A percentile compares a stretch with the other conserved stretches of the same genome.
Evolutionary conservation across 2,113 vertebrate species (phyloP).

Genomic region (Ammospiza caudacuta): DNA sequence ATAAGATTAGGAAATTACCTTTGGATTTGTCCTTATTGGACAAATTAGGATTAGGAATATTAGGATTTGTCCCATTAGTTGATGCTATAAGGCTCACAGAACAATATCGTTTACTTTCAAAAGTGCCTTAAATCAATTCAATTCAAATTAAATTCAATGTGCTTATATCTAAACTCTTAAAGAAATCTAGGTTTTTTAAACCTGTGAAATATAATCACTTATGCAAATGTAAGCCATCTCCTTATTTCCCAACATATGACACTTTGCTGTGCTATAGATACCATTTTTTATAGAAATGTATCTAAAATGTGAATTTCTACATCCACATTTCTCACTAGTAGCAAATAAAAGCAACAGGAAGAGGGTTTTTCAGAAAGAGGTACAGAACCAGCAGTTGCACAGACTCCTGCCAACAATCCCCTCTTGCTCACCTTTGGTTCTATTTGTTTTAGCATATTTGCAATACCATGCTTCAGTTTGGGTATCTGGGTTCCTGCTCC

Average conservation of each 20-base stretch:
- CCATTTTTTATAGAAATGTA: not conserved
- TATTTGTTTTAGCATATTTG: not conserved
- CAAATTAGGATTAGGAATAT: not conserved
- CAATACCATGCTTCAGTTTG: fast-evolving
- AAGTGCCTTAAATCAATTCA: not conserved
- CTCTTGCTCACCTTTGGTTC: not conserved
- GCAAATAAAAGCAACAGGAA: not conserved
- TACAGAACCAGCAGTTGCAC: not conserved
- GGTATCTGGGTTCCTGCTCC: not conserved
- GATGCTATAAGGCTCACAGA: not conserved
- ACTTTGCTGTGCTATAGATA: not conserved
- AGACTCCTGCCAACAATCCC: not conserved
- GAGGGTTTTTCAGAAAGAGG: not conserved
- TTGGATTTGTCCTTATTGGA: not conserved
- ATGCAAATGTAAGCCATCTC: not conserved
- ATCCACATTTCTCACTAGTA: not conserved
- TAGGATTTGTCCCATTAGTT: not conserved
- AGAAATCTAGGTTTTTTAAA: not conserved
- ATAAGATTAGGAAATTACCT: not conserved
- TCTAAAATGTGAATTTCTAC: not conserved
- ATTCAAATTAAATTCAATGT: not conserved
- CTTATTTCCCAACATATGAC: not conserved
- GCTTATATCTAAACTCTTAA: not conserved
- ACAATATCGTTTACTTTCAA: not conserved
- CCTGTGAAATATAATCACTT: conserved; percentile 1